Evolutionary conservation across 1,140 invertebrate species (phyloP), one percentile per base, ranked within the genome.

Genomic region (Chrysoperla carnea): DNA sequence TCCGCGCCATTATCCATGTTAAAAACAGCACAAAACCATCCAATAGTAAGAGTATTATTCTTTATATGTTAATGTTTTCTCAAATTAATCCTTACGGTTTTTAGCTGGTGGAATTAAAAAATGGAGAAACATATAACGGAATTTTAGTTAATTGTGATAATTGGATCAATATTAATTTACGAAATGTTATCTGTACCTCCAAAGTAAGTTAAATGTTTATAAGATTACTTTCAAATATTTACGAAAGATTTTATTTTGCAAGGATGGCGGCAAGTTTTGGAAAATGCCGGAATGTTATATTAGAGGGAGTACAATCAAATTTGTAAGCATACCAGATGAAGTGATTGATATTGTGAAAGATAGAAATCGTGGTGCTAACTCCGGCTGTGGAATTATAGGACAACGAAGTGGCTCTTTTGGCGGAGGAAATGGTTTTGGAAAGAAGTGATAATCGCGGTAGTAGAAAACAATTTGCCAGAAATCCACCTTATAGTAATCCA

Each of bases 191-290:
- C 65, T 99, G 95, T 58, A 99, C 95, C 31, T 97, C 93, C 2
- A 78, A 92, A 65, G 89, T 92, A 73, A 69, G 62, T 11, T 6
- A 15, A 12, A 11, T 4, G 41, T 14, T 39, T 27, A 40, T 40
- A 17, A 35, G 39, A 31, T 45, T 27, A 38, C 41, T 17, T 37
- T 28, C 9, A 39, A 42, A 37, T 36, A 28, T 41, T 36, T 29
- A 43, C 17, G 36, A 46, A 41, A 17, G 42, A 44, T 11, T 28
- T 42, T n/a, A 40, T 47, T 44, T 48, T 54, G 57, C 29, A 53
- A 93, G 89, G 95, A 99, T 75, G 96, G 96, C 53, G 95, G 99
- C 55, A 86, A 91, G 58, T 99, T 99, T 70, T 97, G 93, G 92
- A 78, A 89, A 51, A 98, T 99, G 88, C 92, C 92, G 0, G 96